These are phyloP conservation scores for Drosophila simulans DNA, from an alignment of 1,140 invertebrate genomes.

Conservation along the genomic window DNA sequence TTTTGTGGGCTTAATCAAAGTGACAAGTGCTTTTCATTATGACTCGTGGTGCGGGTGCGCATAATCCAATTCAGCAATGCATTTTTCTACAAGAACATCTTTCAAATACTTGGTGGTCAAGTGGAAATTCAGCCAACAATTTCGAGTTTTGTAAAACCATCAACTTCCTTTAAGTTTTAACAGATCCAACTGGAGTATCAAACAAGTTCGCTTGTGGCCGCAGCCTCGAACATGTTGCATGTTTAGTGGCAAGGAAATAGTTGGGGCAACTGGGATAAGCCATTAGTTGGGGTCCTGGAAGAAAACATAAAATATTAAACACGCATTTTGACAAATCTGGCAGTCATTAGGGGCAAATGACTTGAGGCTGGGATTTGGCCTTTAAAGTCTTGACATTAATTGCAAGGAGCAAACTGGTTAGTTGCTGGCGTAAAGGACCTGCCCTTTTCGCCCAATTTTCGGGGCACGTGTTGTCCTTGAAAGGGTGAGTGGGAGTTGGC, in stretches of 20 bases:
- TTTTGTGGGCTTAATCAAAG: conserved; percentile 28
- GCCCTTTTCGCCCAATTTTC: background rate
- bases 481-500: conserved; percentile 2
- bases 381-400: conserved; percentile 57
- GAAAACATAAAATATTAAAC: conserved; percentile 50
- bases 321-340: conserved; percentile 53
- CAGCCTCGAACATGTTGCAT: conserved; percentile 24
- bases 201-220: conserved; percentile 9
- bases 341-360: conserved; percentile 42
- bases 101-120: no score
- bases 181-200: background rate
- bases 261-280: background rate
- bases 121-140: no score
- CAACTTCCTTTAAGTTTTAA: background rate
- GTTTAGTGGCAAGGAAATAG: conserved; percentile 6
- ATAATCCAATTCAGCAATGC: no score
- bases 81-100: no score
- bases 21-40: conserved; percentile 31
- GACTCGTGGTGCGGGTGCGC: background rate
- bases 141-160: background rate
- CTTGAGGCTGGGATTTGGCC: conserved; percentile 20
- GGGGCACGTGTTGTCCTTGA: conserved; percentile 33
- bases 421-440: conserved; percentile 2
- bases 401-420: conserved; percentile 31
- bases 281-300: conserved; percentile 10